phyloP scores from a whole-genome alignment of 2,113 vertebrate species.

The Silurus glanis region DNA sequence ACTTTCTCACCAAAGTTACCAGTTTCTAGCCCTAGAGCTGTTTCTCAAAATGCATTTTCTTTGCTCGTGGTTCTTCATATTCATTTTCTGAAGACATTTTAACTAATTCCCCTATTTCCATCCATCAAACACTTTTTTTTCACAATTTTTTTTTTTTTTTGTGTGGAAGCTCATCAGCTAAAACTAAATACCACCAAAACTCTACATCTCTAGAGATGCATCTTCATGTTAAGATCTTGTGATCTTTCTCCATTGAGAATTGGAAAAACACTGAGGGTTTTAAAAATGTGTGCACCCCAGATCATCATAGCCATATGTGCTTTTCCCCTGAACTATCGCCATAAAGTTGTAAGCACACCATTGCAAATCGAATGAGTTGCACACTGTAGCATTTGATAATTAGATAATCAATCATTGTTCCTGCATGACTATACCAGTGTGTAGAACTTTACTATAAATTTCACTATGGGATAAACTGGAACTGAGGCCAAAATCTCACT shows the following conservation, averaged over 20 bases:
- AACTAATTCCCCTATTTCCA: background rate
- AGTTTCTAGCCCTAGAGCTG: constrained; percentile 3
- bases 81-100: background rate
- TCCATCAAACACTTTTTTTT: background rate
- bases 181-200: background rate
- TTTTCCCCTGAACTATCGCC: background rate
- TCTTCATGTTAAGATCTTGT: background rate
- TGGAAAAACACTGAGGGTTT: background rate
- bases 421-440: too few relatives aligned
- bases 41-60: background rate
- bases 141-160: too few relatives aligned
- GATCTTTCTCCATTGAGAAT: background rate
- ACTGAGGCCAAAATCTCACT: background rate
- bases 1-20: background rate
- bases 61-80: background rate
- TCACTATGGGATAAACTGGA: background rate
- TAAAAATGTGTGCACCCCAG: background rate
- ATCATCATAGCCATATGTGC: background rate
- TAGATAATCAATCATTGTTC: too few relatives aligned
- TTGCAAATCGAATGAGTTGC: background rate
- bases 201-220: background rate
- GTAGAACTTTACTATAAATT: too few relatives aligned
- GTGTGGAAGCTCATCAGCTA: background rate
- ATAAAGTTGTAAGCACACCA: too few relatives aligned
- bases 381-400: too few relatives aligned